phyloP scores from a whole-genome alignment of 2,113 vertebrate species.

The Natator depressus region DNA sequence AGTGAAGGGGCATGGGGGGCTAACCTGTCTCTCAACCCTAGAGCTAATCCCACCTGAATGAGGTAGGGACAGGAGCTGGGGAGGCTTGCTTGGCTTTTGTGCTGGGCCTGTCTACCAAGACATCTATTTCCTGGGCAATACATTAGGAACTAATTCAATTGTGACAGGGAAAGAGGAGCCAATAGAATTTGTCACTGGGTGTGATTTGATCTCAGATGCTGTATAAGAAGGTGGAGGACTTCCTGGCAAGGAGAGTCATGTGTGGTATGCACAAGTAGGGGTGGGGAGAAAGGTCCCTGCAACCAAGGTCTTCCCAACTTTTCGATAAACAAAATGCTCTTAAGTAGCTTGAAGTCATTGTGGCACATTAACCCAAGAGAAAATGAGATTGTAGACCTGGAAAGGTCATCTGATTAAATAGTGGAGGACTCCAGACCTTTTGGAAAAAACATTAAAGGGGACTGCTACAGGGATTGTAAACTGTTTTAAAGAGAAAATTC shows the following conservation, averaged over 20 bases:
- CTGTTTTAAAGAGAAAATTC: background rate
- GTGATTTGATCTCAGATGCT: background rate
- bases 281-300: background rate
- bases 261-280: background rate
- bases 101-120: background rate
- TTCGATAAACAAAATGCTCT: background rate
- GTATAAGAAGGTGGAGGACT: background rate
- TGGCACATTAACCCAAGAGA: background rate
- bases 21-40: background rate
- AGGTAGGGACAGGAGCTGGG: background rate
- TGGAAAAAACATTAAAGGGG: background rate
- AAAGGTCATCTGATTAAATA: background rate
- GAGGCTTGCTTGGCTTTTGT: background rate
- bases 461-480: accelerated
- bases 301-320: background rate
- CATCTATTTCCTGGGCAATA: background rate
- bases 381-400: background rate
- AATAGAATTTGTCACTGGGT: background rate
- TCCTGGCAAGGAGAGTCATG: background rate
- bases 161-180: accelerated
- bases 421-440: background rate
- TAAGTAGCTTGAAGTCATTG: background rate
- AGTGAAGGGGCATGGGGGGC: background rate
- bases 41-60: background rate
- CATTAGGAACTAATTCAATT: background rate